These are phyloP conservation scores for Drosophila azteca DNA, from an alignment of 1,140 invertebrate species.

Conservation along the genomic window DNA sequence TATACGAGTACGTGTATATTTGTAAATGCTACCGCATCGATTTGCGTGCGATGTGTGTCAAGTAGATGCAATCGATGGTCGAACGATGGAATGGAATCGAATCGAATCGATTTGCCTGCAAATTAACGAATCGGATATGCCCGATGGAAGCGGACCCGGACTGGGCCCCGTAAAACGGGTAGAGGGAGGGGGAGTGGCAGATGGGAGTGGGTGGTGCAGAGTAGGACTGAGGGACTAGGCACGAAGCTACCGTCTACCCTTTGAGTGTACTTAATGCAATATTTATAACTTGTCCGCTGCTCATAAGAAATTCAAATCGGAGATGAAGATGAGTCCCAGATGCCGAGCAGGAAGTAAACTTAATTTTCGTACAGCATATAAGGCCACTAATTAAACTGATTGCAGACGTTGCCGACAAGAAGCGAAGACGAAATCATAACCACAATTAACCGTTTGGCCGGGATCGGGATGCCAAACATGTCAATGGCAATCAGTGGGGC, in stretches of 20 bases:
- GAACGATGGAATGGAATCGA: constrained; percentile 10
- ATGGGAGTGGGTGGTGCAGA: constrained; percentile 1
- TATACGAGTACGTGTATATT: constrained; percentile 30
- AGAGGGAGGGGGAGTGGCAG: not conserved
- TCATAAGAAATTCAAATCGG: constrained; percentile 66
- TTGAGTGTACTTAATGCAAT: constrained; percentile 63
- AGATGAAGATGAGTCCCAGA: constrained; percentile 15
- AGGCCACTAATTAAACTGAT: constrained; percentile 58
- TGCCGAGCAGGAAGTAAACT: constrained; percentile 64
- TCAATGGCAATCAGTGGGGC: constrained; percentile 22
- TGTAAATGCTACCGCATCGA: constrained; percentile 80
- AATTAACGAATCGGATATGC: constrained; percentile 75
- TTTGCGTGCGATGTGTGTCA: constrained; percentile 81
- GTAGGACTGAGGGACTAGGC: not conserved
- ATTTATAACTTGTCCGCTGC: constrained; percentile 53
- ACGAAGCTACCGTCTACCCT: constrained; percentile 64
- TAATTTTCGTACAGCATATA: constrained; percentile 34
- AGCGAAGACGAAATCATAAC: constrained; percentile 59
- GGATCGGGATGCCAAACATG: constrained; percentile 11
- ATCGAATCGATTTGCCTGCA: constrained; percentile 70
- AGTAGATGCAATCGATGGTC: constrained; percentile 73
- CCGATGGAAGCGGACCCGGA: not conserved
- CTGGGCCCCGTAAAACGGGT: no score
- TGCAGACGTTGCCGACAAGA: not conserved
- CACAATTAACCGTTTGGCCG: constrained; percentile 68